These are phyloP conservation scores for Anastrepha obliqua DNA, from an alignment of 1,140 invertebrate species.

Conservation along the genomic window DNA sequence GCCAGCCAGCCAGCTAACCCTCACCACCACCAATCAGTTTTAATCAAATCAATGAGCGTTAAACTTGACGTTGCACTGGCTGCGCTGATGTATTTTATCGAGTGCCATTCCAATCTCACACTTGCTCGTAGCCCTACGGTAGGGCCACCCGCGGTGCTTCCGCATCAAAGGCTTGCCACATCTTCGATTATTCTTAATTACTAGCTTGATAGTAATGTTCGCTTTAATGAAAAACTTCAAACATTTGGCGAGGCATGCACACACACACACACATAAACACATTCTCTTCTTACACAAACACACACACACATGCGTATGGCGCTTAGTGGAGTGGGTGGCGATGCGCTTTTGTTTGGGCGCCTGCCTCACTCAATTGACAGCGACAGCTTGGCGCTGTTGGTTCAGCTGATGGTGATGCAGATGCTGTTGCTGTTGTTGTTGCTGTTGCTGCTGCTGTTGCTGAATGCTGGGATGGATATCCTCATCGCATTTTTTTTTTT, in stretches of 20 bases:
- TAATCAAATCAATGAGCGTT: constrained; percentile 54
- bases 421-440: too few species aligned
- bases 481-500: too few species aligned
- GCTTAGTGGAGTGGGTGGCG: too few species aligned
- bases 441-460: too few species aligned
- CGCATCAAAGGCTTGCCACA: constrained; percentile 5
- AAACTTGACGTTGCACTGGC: constrained; percentile 32
- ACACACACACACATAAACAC: too few species aligned
- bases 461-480: too few species aligned
- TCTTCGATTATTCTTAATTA: constrained; percentile 55
- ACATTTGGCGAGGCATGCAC: not conserved
- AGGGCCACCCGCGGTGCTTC: not conserved
- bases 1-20: not conserved
- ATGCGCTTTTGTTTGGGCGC: not conserved
- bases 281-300: not conserved
- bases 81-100: too few species aligned
- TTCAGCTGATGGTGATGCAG: too few species aligned
- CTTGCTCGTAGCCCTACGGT: too few species aligned
- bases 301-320: not conserved
- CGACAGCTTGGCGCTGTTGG: not conserved
- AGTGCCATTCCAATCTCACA: too few species aligned
- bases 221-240: constrained; percentile 50
- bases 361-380: not conserved
- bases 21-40: constrained; percentile 16
- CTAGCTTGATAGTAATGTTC: constrained; percentile 44